Conservation (phyloP, 2,888 invertebrate species). For the Chrysolina oricalcia region DNA sequence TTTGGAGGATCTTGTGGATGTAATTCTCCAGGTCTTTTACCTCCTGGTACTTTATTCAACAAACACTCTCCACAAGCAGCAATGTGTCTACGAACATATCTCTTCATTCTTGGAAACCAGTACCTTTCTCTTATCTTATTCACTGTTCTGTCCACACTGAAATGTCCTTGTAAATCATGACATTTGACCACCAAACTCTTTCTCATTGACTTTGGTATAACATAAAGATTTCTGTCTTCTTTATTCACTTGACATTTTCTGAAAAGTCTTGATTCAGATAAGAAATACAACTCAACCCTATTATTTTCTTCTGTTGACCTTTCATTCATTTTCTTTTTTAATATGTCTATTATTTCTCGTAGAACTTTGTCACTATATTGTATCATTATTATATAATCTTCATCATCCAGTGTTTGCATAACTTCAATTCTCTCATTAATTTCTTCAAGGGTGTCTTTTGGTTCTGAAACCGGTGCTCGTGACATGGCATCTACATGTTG, state of each 20-base stretch:
- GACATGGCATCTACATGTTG: no score
- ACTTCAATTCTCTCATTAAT: no score
- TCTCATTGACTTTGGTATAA: slow-evolving; percentile 50
- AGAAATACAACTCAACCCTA: slow-evolving; percentile 40
- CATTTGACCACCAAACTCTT: slow-evolving; percentile 46
- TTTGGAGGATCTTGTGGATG: slow-evolving; percentile 44
- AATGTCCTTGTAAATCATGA: slow-evolving; percentile 49
- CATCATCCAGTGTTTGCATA: slow-evolving; percentile 36
- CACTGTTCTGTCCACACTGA: slow-evolving; percentile 39
- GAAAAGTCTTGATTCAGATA: slow-evolving; percentile 36
- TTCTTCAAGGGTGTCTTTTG: no score
- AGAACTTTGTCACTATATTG: slow-evolving; percentile 43
- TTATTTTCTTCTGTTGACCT: slow-evolving; percentile 39
- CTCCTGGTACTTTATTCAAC: slow-evolving; percentile 46
- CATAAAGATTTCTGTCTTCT: slow-evolving; percentile 43
- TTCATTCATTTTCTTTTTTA: slow-evolving; percentile 32
- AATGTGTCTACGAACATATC: slow-evolving; percentile 49
- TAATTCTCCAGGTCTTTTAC: slow-evolving; percentile 46
- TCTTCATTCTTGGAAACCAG: slow-evolving; percentile 51
- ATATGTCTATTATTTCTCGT: slow-evolving; percentile 37
- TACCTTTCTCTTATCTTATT: slow-evolving; percentile 34
- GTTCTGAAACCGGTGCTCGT: no score
- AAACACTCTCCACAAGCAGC: slow-evolving; percentile 47
- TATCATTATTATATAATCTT: slow-evolving; percentile 42
- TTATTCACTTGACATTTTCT: slow-evolving; percentile 34